Evolutionary conservation across 2,888 invertebrate genomes (phyloP).

Genomic region (Dorcus parallelipipedus): DNA sequence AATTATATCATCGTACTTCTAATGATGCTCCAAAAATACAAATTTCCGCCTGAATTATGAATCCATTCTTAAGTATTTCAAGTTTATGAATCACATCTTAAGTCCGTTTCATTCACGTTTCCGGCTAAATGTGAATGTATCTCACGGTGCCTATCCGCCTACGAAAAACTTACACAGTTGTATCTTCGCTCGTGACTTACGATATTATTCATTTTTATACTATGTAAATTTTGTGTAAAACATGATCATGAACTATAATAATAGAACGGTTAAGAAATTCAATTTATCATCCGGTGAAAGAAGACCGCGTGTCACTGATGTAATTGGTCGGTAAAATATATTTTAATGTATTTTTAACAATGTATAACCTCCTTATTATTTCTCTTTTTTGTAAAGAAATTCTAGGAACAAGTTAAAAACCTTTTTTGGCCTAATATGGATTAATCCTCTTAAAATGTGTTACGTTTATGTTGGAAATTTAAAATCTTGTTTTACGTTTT

Average conservation of each 20-base stretch:
- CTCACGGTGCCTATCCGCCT: slow-evolving; percentile 27
- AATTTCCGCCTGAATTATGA: not conserved
- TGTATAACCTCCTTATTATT: no score
- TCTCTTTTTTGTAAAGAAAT: no score
- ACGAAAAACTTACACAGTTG: slow-evolving; percentile 20
- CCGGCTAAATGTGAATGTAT: slow-evolving; percentile 24
- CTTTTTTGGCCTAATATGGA: no score
- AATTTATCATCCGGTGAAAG: not conserved
- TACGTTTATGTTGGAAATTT: no score
- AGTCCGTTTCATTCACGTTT: slow-evolving; percentile 5
- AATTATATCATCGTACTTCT: not conserved
- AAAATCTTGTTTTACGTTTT: no score
- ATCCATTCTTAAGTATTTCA: not conserved
- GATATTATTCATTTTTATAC: slow-evolving; percentile 20
- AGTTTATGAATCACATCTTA: slow-evolving; percentile 1
- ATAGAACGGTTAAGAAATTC: slow-evolving; percentile 1
- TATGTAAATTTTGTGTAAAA: slow-evolving; percentile 10
- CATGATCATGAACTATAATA: not conserved
- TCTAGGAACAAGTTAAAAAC: no score
- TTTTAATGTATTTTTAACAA: no score
- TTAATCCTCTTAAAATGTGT: no score
- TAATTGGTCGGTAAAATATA: no score
- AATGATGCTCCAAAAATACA: not conserved
- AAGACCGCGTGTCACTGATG: not conserved
- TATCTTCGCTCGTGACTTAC: slow-evolving; percentile 26